Conservation (phyloP, 2,888 invertebrate species). For the Junonia oenone region DNA sequence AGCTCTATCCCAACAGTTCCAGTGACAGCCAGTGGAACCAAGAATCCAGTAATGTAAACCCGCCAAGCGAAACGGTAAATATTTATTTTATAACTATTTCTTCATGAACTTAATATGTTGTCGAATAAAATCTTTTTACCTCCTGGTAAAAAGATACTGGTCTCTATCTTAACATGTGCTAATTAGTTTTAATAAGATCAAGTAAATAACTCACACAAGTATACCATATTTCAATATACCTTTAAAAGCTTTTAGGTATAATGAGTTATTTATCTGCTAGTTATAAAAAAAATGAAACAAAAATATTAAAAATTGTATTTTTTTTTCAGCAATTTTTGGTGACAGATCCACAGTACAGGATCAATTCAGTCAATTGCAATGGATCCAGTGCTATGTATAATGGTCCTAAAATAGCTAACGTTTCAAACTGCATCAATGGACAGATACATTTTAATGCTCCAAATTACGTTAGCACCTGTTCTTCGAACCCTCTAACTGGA, state of each 20-base stretch:
- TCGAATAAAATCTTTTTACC: not conserved
- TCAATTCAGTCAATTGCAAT: slow-evolving; percentile 11
- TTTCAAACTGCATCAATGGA: not conserved
- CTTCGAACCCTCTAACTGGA: slow-evolving; percentile 7
- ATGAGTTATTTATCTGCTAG: no score
- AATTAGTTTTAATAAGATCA: no score
- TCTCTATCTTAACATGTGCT: no score
- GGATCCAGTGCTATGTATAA: slow-evolving; percentile 13
- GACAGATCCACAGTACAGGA: slow-evolving; percentile 8
- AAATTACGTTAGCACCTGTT: not conserved
- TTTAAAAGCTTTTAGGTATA: no score
- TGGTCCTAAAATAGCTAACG: slow-evolving; percentile 3
- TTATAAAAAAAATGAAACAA: not conserved
- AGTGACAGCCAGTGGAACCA: slow-evolving; percentile 35
- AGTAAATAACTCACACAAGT: no score
- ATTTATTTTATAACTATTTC: not conserved
- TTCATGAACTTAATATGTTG: not conserved
- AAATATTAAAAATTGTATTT: not conserved
- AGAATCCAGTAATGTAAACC: slow-evolving; percentile 31
- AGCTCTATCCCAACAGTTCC: slow-evolving; percentile 29
- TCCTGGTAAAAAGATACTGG: no score
- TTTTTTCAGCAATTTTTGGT: slow-evolving; percentile 10
- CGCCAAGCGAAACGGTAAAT: slow-evolving; percentile 21
- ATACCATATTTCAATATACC: no score
- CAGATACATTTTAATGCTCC: slow-evolving; percentile 11